Evolutionary conservation across 2,113 vertebrate species (phyloP), one percentile per base, ranked within the genome.

Genomic region (Loxodonta africana): DNA sequence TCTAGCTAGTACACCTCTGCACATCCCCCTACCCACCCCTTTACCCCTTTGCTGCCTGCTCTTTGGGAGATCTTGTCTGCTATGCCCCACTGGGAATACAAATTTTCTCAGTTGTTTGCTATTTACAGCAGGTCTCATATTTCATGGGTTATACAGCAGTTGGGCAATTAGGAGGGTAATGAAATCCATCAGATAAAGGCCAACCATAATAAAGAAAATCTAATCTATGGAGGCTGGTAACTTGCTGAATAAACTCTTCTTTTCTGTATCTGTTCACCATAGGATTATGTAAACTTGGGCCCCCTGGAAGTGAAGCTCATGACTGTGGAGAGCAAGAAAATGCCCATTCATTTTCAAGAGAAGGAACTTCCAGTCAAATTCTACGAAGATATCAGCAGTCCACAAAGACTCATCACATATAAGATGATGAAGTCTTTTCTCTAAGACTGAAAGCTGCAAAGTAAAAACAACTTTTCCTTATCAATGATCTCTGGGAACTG

Each of bases 271-370:
- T 86, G 63, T 82, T 90, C 67, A 26, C 41, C 69, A 67, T 28
- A 99, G 98, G 98, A 97, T 15, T 97, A 97, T n/a, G 87, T 97
- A 83, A 98, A 99, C 37, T 82, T 98, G 97, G 98, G 97, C 6
- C 97, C 98, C 37, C 81, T 99, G 98, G 98, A 98, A 94, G 98
- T 98, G 90, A 98, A 97, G 65, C 94, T 98, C 14, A 97, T 99
- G 97, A 95, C 94, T 5, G 95, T 98, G 21, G 41, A 98, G 67
- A 98, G 99, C 95, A 97, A 94, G 95, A 89, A 98, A 20, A 97
- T 98, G 96, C 97, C 98, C 12, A 96, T 99, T 98, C 97, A 98
- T 80, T 51, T 97, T 74, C 96, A 98, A 60, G 30, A 96, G 28
- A 94, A 96, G 87, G 98, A 98, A 85, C 86, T 46, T 48, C 71